phyloP scores from a whole-genome alignment of 2,797 vertebrate genomes.

The Falco peregrinus region DNA sequence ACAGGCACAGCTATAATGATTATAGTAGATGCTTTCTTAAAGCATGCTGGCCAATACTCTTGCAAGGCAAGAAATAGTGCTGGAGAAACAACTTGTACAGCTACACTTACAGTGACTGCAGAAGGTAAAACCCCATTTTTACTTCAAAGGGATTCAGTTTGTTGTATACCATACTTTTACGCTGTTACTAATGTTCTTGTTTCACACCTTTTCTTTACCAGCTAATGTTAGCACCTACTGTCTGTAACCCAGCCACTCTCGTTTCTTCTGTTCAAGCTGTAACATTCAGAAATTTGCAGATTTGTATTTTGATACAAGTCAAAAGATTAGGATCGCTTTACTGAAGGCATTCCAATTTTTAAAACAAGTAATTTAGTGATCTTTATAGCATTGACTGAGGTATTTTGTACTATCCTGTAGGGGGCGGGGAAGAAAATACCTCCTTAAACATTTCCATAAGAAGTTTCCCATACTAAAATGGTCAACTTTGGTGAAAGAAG shows the following conservation, averaged over 20 bases:
- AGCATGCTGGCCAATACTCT: conserved; percentile 91
- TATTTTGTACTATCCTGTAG: background rate
- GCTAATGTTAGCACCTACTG: conserved; percentile 53
- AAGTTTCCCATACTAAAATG: background rate
- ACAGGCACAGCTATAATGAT: conserved; percentile 89
- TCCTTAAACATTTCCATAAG: background rate
- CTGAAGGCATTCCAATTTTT: background rate
- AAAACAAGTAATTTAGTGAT: background rate
- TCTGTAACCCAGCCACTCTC: conserved; percentile 35
- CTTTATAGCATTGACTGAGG: background rate
- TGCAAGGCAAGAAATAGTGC: conserved; percentile 89
- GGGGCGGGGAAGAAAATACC: background rate
- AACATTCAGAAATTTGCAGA: background rate
- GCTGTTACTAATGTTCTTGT: conserved; percentile 72
- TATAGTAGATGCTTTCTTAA: conserved; percentile 90
- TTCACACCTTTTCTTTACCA: conserved; percentile 23
- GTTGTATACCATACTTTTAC: conserved; percentile 59
- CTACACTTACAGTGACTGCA: conserved; percentile 85
- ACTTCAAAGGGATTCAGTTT: conserved; percentile 71
- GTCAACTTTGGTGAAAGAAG: conserved; percentile 43
- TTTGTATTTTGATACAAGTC: background rate
- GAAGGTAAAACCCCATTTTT: conserved; percentile 87
- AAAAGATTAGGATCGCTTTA: background rate
- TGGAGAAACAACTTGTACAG: conserved; percentile 88
- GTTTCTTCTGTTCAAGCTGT: conserved; percentile 9